Percentiles rank a stretch among this genome's conserved stretches.
Conservation (phyloP, 2,888 invertebrate genomes). For the Pardosa pseudoannulata region DNA sequence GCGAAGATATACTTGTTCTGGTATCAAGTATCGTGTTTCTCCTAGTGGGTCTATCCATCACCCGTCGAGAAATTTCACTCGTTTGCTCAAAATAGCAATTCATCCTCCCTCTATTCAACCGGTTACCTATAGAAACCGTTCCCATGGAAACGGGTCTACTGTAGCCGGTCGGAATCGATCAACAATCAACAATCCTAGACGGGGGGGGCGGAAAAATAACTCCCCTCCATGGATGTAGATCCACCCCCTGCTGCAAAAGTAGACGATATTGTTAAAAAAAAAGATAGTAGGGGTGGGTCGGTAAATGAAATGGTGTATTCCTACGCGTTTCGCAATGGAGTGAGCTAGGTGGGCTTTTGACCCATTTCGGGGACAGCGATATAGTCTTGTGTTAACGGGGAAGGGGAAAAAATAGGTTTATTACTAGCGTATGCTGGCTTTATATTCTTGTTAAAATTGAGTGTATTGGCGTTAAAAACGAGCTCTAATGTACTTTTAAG, state of each 20-base stretch:
- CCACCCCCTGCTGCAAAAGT: neutral
- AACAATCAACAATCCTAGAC: constrained; percentile 1
- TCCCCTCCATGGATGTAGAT: neutral
- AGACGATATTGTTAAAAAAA: neutral
- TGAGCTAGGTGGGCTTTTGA: neutral
- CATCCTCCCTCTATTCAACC: neutral
- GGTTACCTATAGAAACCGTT: constrained; percentile 8
- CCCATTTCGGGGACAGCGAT: neutral
- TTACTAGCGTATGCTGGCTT: neutral
- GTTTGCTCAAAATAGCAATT: neutral
- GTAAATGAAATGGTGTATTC: neutral
- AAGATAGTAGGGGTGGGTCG: neutral
- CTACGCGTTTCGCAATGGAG: neutral
- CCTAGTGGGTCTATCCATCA: neutral
- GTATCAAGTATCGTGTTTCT: neutral
- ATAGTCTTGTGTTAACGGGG: neutral
- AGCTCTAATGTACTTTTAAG: too few relatives aligned
- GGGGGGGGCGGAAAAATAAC: neutral
- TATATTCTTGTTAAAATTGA: neutral
- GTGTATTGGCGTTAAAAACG: too few relatives aligned
- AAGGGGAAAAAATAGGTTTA: neutral
- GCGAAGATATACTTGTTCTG: neutral
- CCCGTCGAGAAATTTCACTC: neutral
- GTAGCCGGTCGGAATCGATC: constrained; percentile 5
- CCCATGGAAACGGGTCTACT: neutral